Evolutionary conservation across 2,113 vertebrate species (phyloP), one percentile per base, ranked within the genome.

Genomic region (Neoarius graeffei): DNA sequence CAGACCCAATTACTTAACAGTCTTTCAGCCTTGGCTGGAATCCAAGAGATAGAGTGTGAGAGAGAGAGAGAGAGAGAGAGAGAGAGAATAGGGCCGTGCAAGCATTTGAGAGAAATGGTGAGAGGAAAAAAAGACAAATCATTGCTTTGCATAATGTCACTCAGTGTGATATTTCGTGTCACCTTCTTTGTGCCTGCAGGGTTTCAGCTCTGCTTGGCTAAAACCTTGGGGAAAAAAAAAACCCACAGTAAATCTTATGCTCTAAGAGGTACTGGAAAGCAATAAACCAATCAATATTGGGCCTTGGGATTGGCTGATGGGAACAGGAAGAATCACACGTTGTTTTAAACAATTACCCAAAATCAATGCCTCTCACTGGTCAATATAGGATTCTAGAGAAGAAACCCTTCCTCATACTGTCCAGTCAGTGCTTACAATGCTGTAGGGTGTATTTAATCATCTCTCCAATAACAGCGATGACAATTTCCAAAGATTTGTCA

Each of bases 1-100:
- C 93, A 93, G 91, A 82, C 67, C 86, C 88, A 92, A 91, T 92
- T 92, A 94, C 93, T 94, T 92, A 94, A 90, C 89, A 90, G 93
- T 88, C 89, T 91, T 92, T 93, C 89, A 91, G 93, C 86, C 87
- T 67, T 79, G 64, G 79, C 66, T 76, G 80, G 13, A 19, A 42
- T 69, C 83, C 50, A 52, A 42, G 54, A 85, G 74, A 57, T 23
- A 25, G 62, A 42, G 19, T 0, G 17, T 11, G 79, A 11, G 56
- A 62, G 42, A 35, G 35, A 59, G 56, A 30, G 54, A 57, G n/a
- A 57, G 23, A 67, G 25, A 77, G 66, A 76, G 57, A 50, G 62
- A 64, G 62, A 66, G 9, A 66, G 25, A 66, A 10, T n/a, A 52
- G 73, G 48, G 30, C 13, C 4, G 7, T 35, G 66, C 25, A 86